Conservation (phyloP, 2,888 invertebrate genomes). For the Tenthredo notha region DNA sequence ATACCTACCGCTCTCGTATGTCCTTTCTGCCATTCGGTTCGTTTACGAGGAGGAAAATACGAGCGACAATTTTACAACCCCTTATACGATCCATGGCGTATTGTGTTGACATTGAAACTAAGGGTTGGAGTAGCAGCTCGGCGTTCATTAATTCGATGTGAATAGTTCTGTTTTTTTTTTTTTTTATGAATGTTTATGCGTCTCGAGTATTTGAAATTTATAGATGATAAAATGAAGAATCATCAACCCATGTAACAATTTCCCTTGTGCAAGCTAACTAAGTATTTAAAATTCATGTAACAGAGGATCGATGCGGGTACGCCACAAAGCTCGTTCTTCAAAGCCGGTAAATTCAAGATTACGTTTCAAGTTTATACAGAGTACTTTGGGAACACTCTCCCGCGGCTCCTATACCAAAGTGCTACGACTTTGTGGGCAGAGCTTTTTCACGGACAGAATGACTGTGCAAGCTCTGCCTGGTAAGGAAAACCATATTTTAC, state of each 20-base stretch:
- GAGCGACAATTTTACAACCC: slow-evolving; percentile 10
- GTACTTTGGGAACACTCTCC: slow-evolving; percentile 19
- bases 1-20: neutral
- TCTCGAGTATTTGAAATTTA: neutral
- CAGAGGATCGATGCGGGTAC: slow-evolving; percentile 10
- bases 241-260: neutral
- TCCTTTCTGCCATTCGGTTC: neutral
- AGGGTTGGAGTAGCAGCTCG: neutral
- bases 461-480: slow-evolving; percentile 1
- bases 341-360: slow-evolving; percentile 29
- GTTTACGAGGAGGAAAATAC: slow-evolving; percentile 23
- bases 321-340: neutral
- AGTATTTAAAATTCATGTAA: neutral
- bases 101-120: neutral
- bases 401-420: neutral
- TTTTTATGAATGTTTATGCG: neutral
- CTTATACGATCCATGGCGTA: neutral
- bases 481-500: neutral
- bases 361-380: slow-evolving; percentile 38
- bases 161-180: neutral
- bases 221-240: neutral
- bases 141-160: neutral
- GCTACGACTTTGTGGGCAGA: neutral
- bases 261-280: neutral
- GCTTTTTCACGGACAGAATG: slow-evolving; percentile 20